Evolutionary conservation across 2,888 invertebrate genomes (phyloP).

Genomic region (Tortricodes alternella): DNA sequence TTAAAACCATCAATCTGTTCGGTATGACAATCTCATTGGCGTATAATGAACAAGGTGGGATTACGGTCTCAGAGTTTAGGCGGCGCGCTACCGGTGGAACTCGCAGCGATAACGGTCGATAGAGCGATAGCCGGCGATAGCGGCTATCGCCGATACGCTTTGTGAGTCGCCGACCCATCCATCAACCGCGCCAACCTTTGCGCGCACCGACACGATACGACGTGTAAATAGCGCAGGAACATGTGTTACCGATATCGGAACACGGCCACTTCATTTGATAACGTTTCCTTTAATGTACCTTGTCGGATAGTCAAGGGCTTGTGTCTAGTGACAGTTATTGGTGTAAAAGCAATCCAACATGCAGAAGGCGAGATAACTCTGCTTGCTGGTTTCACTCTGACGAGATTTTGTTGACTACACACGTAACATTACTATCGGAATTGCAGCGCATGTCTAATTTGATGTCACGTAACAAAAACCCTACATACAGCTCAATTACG

Average conservation of each 20-base stretch:
- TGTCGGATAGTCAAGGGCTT: conserved; percentile 46
- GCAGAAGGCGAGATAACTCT: background rate
- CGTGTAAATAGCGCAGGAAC: conserved; percentile 69
- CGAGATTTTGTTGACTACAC: background rate
- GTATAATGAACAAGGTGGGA: conserved; percentile 72
- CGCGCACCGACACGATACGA: conserved; percentile 63
- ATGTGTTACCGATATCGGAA: conserved; percentile 72
- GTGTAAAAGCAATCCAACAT: conserved; percentile 22
- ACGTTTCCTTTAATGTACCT: conserved; percentile 67
- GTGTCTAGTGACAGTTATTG: conserved; percentile 49
- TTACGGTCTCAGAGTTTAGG: conserved; percentile 59
- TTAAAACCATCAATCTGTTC: conserved; percentile 63
- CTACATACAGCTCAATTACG: too few species aligned
- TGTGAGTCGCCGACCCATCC: conserved; percentile 78
- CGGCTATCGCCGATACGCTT: conserved; percentile 72
- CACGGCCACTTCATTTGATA: conserved; percentile 75
- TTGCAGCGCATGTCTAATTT: too few species aligned
- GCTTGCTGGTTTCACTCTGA: too few species aligned
- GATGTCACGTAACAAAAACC: too few species aligned
- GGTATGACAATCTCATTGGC: conserved; percentile 56
- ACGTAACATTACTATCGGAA: too few species aligned
- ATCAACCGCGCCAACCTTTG: conserved; percentile 71
- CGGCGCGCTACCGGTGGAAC: conserved; percentile 45
- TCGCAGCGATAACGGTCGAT: conserved; percentile 45
- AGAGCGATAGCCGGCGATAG: conserved; percentile 63